Conservation (phyloP, 2,113 vertebrate species). For the Artemisiospiza belli region DNA sequence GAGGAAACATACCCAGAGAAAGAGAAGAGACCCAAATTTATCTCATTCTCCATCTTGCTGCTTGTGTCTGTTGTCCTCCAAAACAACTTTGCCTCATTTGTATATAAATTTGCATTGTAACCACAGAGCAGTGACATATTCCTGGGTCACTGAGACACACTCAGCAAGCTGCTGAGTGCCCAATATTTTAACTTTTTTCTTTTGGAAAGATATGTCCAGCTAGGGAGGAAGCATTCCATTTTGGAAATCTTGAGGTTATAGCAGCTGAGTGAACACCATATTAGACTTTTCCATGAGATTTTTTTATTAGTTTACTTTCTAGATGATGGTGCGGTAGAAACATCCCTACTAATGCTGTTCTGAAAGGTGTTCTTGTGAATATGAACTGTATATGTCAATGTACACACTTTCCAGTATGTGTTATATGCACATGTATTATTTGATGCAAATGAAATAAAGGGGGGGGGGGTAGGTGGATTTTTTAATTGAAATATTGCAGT, state of each 20-base stretch:
- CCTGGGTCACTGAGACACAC: background rate
- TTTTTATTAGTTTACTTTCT: background rate
- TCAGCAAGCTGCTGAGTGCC: background rate
- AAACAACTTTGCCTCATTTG: background rate
- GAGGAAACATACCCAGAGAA: background rate
- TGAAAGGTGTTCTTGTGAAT: background rate
- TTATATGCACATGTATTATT: background rate
- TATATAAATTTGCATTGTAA: background rate
- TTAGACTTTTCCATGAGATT: background rate
- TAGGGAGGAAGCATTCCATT: background rate
- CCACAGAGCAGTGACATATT: background rate
- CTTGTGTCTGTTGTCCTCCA: background rate
- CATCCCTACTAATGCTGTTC: background rate
- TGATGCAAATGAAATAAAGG: background rate
- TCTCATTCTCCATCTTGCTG: background rate
- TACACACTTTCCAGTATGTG: background rate
- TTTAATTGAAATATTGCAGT: background rate
- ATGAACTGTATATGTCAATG: background rate
- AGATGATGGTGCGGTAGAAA: background rate
- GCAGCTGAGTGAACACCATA: background rate
- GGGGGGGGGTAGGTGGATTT: background rate
- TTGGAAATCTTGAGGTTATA: background rate
- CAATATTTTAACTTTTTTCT: background rate
- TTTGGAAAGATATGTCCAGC: background rate
- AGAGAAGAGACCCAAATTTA: background rate